A percentile compares a stretch with the other conserved stretches of the same genome.
Conservation (phyloP, 2,797 vertebrate genomes). For the Percopsis omiscomaycus region DNA sequence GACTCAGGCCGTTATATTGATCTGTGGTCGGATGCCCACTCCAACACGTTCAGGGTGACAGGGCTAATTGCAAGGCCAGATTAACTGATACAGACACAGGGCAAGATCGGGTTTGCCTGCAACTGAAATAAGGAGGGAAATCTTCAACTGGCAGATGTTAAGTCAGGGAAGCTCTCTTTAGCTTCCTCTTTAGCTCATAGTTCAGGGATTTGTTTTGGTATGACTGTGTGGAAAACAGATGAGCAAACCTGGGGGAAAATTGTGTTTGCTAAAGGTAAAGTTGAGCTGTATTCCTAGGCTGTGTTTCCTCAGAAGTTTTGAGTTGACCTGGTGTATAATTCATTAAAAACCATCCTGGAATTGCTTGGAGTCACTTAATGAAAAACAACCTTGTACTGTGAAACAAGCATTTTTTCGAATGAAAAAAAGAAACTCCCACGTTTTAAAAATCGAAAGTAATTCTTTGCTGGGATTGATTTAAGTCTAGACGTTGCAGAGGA, state of each 20-base stretch:
- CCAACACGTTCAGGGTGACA: conserved; percentile 44
- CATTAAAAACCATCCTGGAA: conserved; percentile 5
- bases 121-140: conserved; percentile 19
- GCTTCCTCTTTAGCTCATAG: conserved; percentile 1
- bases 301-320: conserved; percentile 21
- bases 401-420: too few species aligned
- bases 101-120: conserved; percentile 4
- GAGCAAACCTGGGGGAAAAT: too few species aligned
- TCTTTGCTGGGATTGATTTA: too few species aligned
- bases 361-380: too few species aligned
- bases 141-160: conserved; percentile 1
- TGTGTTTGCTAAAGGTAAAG: background rate
- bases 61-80: conserved; percentile 1
- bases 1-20: conserved; percentile 43
- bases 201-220: conserved; percentile 19
- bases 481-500: too few species aligned
- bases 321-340: conserved; percentile 21
- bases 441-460: too few species aligned
- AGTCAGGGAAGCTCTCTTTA: conserved; percentile 12
- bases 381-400: too few species aligned
- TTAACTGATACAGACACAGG: background rate
- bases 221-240: conserved; percentile 8
- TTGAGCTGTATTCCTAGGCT: conserved; percentile 12
- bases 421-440: too few species aligned
- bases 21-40: conserved; percentile 40